Conservation (phyloP, 2,797 vertebrate species). For the Tokudaia tokunoshimensis region DNA sequence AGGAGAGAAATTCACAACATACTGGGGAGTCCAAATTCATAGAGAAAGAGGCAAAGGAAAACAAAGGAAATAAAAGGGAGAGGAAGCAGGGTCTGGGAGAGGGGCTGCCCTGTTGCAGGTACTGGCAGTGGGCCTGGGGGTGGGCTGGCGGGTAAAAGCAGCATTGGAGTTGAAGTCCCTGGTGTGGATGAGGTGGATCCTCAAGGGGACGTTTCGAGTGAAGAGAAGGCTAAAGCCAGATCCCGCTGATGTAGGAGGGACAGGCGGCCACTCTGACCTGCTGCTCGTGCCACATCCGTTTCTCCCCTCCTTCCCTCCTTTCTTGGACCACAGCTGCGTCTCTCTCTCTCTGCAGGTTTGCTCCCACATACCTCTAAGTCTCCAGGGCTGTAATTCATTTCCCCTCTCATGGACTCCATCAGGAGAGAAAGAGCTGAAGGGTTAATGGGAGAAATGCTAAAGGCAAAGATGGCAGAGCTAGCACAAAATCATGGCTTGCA, state of each 20-base stretch:
- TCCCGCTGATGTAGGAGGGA: neutral
- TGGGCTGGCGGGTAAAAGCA: neutral
- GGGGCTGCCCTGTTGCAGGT: neutral
- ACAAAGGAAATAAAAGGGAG: neutral
- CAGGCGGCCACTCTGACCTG: neutral
- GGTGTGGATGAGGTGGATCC: neutral
- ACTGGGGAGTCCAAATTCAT: neutral
- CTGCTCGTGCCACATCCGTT: neutral
- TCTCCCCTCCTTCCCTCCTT: neutral
- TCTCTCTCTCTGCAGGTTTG: neutral
- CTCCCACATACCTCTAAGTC: neutral
- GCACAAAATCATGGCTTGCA: neutral
- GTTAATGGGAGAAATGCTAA: neutral
- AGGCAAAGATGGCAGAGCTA: neutral
- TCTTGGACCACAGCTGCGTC: neutral
- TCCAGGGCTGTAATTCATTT: neutral
- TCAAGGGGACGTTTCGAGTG: rapidly evolving
- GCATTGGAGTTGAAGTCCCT: neutral
- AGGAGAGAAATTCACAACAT: neutral
- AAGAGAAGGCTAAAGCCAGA: neutral
- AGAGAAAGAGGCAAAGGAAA: neutral
- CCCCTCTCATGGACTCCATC: neutral
- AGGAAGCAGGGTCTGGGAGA: neutral
- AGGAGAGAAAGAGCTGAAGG: neutral
- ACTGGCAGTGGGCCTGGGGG: neutral